Conservation (phyloP, 2,113 vertebrate genomes). For the Pygathrix nemaeus region DNA sequence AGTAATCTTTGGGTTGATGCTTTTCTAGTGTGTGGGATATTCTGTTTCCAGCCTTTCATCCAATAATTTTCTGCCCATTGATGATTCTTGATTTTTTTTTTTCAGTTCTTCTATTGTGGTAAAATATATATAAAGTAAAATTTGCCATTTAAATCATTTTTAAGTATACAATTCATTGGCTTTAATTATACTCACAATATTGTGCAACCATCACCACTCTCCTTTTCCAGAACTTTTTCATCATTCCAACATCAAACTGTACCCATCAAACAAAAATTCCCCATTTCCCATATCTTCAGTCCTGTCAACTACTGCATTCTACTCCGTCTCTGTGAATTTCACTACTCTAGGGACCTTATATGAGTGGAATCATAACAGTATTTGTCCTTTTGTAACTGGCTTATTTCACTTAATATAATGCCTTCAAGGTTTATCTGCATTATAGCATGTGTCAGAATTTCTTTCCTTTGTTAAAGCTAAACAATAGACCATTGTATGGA, state of each 20-base stretch:
- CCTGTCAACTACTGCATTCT: neutral
- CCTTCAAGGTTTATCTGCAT: neutral
- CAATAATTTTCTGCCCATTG: neutral
- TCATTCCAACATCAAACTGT: neutral
- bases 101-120: neutral
- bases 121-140: neutral
- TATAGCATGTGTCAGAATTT: neutral
- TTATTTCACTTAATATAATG: neutral
- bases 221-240: neutral
- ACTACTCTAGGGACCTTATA: too few species aligned
- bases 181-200: neutral
- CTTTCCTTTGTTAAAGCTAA: neutral
- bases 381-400: neutral
- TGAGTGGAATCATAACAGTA: too few species aligned
- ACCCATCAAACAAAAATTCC: neutral
- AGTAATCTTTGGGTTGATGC: neutral
- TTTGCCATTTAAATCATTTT: neutral
- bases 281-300: neutral
- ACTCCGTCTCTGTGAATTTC: neutral
- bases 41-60: neutral
- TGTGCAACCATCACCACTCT: too few species aligned
- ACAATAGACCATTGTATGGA: neutral
- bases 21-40: neutral
- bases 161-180: neutral
- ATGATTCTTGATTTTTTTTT: neutral